Evolutionary conservation across 2,888 invertebrate genomes (phyloP).

Genomic region (Nephrotoma guestfalica): DNA sequence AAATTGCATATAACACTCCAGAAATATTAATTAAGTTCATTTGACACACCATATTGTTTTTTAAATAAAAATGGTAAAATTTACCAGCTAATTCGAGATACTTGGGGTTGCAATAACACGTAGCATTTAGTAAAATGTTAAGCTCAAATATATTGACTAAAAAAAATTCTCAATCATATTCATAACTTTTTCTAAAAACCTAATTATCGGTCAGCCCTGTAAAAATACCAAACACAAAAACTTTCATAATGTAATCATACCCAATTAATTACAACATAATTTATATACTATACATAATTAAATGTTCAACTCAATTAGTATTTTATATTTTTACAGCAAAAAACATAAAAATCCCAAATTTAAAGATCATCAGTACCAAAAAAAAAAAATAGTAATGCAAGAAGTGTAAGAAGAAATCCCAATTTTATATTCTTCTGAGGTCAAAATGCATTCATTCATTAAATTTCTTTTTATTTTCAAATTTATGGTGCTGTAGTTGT

Average conservation of each 20-base stretch:
- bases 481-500: not conserved
- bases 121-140: too few species aligned
- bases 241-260: not conserved
- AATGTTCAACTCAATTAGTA: not conserved
- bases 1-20: too few species aligned
- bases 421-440: not conserved
- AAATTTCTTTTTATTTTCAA: not conserved
- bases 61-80: too few species aligned
- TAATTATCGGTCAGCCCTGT: not conserved
- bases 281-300: not conserved
- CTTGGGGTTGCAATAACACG: too few species aligned
- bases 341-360: not conserved
- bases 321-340: not conserved
- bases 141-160: too few species aligned
- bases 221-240: not conserved
- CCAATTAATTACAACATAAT: not conserved
- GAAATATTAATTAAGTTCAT: too few species aligned
- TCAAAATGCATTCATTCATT: not conserved
- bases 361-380: not conserved
- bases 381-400: not conserved
- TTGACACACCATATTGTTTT: too few species aligned
- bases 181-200: not conserved
- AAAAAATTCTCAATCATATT: too few species aligned
- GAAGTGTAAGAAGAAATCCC: not conserved
- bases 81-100: too few species aligned